phyloP scores from a whole-genome alignment of 2,113 vertebrate genomes.

The Muntiacus muntjak region DNA sequence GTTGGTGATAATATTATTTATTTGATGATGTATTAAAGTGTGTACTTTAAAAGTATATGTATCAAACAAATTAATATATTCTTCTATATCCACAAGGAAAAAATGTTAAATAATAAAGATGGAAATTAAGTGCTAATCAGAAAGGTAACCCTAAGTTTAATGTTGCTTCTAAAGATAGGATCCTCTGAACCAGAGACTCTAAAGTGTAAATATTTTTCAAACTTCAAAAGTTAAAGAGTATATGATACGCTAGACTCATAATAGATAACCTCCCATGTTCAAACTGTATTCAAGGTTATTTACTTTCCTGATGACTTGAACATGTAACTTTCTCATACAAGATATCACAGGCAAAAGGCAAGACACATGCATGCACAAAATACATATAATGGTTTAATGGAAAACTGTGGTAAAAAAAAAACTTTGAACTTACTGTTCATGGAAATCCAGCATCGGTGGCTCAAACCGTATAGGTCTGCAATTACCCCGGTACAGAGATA shows the following conservation, averaged over 20 bases:
- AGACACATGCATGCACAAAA: background rate
- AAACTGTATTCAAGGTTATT: background rate
- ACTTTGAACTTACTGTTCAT: constrained; percentile 92
- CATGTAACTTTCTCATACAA: background rate
- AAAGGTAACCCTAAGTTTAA: background rate
- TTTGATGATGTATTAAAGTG: background rate
- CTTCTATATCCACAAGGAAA: background rate
- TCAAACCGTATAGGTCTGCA: constrained; percentile 97
- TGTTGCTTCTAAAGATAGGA: background rate
- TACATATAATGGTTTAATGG: background rate
- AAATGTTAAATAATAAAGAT: background rate
- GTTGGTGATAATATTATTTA: background rate
- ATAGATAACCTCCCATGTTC: background rate
- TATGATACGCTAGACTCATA: background rate
- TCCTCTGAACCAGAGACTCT: background rate
- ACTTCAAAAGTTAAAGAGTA: background rate
- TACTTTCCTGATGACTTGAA: background rate
- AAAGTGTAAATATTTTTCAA: background rate
- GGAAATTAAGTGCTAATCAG: constrained; percentile 5
- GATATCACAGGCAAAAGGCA: background rate
- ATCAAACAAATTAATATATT: background rate
- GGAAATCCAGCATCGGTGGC: constrained; percentile 98
- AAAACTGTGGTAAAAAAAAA: constrained; percentile 10
- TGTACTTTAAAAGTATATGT: background rate
- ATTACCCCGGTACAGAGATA: constrained; percentile 92